Percentiles rank a stretch among this genome's conserved stretches.
Conservation (phyloP, 2,797 vertebrate genomes). For the Varecia variegata region DNA sequence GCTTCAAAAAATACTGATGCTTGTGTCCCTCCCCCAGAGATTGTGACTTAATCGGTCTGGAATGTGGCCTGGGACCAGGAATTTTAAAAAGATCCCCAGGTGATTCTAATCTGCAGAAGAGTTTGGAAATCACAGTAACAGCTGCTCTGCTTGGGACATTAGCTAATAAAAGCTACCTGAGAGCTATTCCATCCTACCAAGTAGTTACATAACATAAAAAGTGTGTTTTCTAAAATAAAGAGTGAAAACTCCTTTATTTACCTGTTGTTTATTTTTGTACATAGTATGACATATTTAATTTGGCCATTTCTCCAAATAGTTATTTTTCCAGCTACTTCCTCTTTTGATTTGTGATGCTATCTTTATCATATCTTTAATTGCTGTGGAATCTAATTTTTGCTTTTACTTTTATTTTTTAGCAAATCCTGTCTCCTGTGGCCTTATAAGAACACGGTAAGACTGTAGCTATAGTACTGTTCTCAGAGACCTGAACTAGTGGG, state of each 20-base stretch:
- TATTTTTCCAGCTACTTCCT: not conserved
- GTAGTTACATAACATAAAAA: not conserved
- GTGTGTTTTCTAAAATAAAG: not conserved
- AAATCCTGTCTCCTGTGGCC: not conserved
- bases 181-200: not conserved
- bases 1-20: not conserved
- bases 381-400: conserved; percentile 46
- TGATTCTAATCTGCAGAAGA: not conserved
- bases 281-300: not conserved
- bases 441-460: conserved; percentile 68
- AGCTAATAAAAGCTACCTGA: not conserved
- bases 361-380: not conserved
- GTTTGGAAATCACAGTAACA: not conserved
- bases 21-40: not conserved
- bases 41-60: not conserved
- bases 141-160: not conserved
- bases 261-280: not conserved
- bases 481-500: not conserved
- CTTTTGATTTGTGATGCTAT: conserved; percentile 6
- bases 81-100: not conserved
- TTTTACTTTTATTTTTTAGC: conserved; percentile 44
- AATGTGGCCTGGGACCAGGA: not conserved
- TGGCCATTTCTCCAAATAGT: not conserved
- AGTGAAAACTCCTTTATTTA: not conserved
- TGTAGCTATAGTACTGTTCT: not conserved